phyloP scores from a whole-genome alignment of 2,113 vertebrate genomes.

The Myiagra hebetior region DNA sequence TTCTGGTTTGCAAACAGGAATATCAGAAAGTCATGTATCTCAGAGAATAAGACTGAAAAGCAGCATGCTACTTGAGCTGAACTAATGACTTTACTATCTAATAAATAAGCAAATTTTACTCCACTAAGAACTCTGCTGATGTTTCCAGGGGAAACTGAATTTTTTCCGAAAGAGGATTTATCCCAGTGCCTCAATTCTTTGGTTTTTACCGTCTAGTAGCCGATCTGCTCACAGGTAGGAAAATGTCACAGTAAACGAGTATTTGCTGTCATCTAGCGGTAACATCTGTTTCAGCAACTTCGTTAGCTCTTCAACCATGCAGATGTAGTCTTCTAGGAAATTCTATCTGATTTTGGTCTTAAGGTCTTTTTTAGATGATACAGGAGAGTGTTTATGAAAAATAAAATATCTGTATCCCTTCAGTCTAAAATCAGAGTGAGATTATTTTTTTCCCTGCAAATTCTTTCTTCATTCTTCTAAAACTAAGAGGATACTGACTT shows the following conservation, averaged over 20 bases:
- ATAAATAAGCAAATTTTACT: background rate
- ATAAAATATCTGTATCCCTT: background rate
- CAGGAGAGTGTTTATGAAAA: background rate
- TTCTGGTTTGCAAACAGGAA: background rate
- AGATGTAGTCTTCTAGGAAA: background rate
- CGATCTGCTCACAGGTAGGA: fast-evolving
- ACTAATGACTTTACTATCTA: background rate
- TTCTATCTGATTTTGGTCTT: background rate
- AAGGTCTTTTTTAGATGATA: background rate
- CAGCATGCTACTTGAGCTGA: background rate
- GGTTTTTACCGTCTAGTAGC: background rate
- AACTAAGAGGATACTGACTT: background rate
- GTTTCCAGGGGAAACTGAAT: background rate
- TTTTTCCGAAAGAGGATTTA: background rate
- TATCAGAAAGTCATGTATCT: background rate
- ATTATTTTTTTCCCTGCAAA: background rate
- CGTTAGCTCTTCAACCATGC: background rate
- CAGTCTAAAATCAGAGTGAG: background rate
- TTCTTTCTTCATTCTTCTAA: background rate
- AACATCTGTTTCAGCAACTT: background rate
- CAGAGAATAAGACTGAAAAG: background rate
- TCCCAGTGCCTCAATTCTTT: background rate
- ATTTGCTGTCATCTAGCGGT: conserved; percentile 37
- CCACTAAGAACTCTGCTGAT: background rate
- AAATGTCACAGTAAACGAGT: background rate